phyloP scores from a whole-genome alignment of 2,113 vertebrate genomes.

The Hippopotamus amphibius region DNA sequence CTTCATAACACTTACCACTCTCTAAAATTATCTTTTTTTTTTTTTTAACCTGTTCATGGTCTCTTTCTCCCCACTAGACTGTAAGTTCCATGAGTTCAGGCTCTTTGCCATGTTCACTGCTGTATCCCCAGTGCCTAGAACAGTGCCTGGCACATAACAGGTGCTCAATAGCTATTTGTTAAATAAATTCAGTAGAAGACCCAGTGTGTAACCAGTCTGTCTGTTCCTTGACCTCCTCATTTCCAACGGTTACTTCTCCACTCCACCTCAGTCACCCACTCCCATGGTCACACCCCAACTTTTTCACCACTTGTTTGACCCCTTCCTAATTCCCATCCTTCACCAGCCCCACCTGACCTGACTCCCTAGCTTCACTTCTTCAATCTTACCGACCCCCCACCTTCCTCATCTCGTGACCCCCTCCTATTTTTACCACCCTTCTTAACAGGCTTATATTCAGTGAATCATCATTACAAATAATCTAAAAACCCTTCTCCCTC shows the following conservation, averaged over 20 bases:
- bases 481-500: not conserved
- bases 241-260: not conserved
- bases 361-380: not conserved
- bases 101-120: not conserved
- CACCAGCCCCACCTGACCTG: not conserved
- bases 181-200: not conserved
- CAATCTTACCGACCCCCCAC: not conserved
- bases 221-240: not conserved
- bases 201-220: not conserved
- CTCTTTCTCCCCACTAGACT: constrained; percentile 33
- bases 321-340: not conserved
- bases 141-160: not conserved
- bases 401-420: not conserved
- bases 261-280: not conserved
- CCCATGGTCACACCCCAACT: not conserved
- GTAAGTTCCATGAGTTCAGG: not conserved
- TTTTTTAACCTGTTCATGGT: not conserved
- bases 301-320: not conserved
- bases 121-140: constrained; percentile 22
- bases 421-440: not conserved
- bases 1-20: not conserved
- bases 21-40: not conserved
- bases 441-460: not conserved
- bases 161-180: constrained; percentile 21
- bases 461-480: not conserved